These are phyloP conservation scores for Drosophila micromelanica DNA, from an alignment of 1,140 invertebrate genomes.

Conservation along the genomic window DNA sequence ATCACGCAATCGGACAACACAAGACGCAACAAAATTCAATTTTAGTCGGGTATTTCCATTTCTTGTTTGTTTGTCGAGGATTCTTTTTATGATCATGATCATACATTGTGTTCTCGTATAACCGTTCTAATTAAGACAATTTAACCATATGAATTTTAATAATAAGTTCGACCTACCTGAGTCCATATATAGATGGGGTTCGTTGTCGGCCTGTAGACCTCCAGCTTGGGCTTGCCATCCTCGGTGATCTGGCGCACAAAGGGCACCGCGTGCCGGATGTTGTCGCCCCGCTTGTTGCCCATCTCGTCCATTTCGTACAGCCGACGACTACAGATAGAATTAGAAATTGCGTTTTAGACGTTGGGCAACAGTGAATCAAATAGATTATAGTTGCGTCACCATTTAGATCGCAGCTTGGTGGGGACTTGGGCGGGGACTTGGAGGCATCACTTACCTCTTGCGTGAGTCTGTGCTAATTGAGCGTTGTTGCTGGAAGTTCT, in stretches of 20 bases:
- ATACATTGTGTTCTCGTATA: neutral
- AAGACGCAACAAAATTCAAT: too few species aligned
- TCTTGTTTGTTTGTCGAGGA: too few species aligned
- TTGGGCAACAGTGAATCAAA: constrained; percentile 2
- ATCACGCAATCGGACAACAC: too few species aligned
- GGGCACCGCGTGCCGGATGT: constrained; percentile 86
- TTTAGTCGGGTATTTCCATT: too few species aligned
- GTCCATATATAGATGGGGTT: constrained; percentile 86
- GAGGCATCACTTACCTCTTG: constrained; percentile 68
- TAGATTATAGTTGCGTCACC: constrained; percentile 10
- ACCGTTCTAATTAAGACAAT: neutral
- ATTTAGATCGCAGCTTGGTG: neutral
- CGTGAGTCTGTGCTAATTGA: constrained; percentile 83
- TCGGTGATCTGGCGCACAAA: constrained; percentile 86
- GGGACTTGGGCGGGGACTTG: neutral
- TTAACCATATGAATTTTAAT: neutral
- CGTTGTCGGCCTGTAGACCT: constrained; percentile 85
- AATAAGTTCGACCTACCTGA: constrained; percentile 84
- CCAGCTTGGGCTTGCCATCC: constrained; percentile 84
- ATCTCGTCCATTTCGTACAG: constrained; percentile 87
- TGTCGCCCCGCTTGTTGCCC: constrained; percentile 85
- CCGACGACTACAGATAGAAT: constrained; percentile 60
- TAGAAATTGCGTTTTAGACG: constrained; percentile 42
- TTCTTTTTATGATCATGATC: too few species aligned
- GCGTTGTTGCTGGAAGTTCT: constrained; percentile 79